These are phyloP conservation scores for Phragmatobia fuliginosa DNA, from an alignment of 2,888 invertebrate genomes.

Conservation along the genomic window DNA sequence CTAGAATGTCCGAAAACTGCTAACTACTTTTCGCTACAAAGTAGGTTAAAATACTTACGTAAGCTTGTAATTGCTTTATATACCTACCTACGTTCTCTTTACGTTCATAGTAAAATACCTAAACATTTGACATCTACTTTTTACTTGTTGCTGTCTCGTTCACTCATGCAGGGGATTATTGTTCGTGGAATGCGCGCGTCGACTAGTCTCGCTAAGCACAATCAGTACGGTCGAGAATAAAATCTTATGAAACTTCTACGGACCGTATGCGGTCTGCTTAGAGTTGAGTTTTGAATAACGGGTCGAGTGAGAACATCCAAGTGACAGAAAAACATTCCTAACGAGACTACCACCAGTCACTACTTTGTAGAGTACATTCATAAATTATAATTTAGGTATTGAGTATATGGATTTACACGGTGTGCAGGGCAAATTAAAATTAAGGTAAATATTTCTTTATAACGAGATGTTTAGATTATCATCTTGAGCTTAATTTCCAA, in stretches of 20 bases:
- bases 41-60: constrained; percentile 82
- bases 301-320: constrained; percentile 43
- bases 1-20: constrained; percentile 30
- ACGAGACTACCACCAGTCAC: constrained; percentile 81
- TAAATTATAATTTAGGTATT: constrained; percentile 75
- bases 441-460: constrained; percentile 23
- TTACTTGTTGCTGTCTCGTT: constrained; percentile 78
- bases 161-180: constrained; percentile 77
- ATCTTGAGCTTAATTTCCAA: constrained; percentile 44
- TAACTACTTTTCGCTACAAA: constrained; percentile 59
- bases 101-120: constrained; percentile 83
- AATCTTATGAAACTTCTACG: constrained; percentile 29
- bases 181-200: constrained; percentile 85
- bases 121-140: constrained; percentile 86
- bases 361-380: constrained; percentile 84
- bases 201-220: constrained; percentile 79
- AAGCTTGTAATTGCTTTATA: constrained; percentile 81
- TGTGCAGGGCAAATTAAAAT: constrained; percentile 10
- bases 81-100: constrained; percentile 81
- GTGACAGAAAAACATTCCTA: constrained; percentile 53
- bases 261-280: constrained; percentile 51
- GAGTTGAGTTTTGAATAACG: constrained; percentile 58
- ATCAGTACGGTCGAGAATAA: constrained; percentile 63
- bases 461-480: constrained; percentile 13
- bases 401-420: constrained; percentile 15